Evolutionary conservation across 2,888 invertebrate genomes (phyloP).

Genomic region (Ptychoptera contaminata): DNA sequence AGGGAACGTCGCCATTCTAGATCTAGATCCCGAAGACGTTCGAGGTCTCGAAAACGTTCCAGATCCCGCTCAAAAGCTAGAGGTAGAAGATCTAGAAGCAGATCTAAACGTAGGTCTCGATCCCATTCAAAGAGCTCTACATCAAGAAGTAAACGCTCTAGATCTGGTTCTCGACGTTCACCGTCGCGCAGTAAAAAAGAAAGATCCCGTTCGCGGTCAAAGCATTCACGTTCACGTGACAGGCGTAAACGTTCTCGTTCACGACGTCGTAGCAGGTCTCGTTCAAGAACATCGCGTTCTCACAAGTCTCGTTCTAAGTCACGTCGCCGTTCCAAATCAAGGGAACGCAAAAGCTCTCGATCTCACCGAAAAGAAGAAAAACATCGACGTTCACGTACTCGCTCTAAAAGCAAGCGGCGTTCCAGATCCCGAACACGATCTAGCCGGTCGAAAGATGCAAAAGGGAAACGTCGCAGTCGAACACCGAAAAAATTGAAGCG

Average conservation of each 20-base stretch:
- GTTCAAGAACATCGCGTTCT: slow-evolving; percentile 20
- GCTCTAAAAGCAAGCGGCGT: slow-evolving; percentile 28
- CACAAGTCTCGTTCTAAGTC: slow-evolving; percentile 19
- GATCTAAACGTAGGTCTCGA: slow-evolving; percentile 34
- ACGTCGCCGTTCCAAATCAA: slow-evolving; percentile 24
- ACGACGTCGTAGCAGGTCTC: slow-evolving; percentile 17
- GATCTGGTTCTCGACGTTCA: slow-evolving; percentile 15
- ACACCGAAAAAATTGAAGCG: slow-evolving; percentile 23
- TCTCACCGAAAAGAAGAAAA: slow-evolving; percentile 37
- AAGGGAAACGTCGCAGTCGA: slow-evolving; percentile 24
- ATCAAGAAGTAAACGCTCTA: slow-evolving; percentile 30
- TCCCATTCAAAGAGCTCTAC: slow-evolving; percentile 35
- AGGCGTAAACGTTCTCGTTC: slow-evolving; percentile 28
- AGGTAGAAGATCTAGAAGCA: slow-evolving; percentile 41
- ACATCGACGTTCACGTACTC: slow-evolving; percentile 28
- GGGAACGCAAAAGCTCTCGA: slow-evolving; percentile 15
- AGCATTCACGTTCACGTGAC: slow-evolving; percentile 36
- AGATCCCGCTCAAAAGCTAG: slow-evolving; percentile 44
- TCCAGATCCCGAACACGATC: slow-evolving; percentile 28
- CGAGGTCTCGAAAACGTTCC: slow-evolving; percentile 40
- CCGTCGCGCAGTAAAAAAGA: slow-evolving; percentile 11
- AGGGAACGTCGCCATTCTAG: slow-evolving; percentile 33
- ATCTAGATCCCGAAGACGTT: slow-evolving; percentile 42
- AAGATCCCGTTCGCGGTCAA: slow-evolving; percentile 24
- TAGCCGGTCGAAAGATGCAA: slow-evolving; percentile 26